Base-by-base conservation (phyloP, 1,140 invertebrate species). In the Hyphantria cunea region DNA sequence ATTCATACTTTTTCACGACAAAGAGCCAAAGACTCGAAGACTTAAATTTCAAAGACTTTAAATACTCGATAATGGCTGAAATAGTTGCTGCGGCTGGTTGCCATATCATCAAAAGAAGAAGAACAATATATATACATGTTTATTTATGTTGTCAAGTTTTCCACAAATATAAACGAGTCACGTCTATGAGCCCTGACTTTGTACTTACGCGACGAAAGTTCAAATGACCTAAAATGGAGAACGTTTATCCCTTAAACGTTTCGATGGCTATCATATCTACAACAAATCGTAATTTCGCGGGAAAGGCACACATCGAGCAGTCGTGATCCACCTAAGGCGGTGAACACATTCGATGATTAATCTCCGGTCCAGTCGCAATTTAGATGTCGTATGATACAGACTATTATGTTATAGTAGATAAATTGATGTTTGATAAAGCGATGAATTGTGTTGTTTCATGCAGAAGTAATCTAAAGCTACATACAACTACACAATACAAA, bases 171-270 rank as follows among this genome's bases (percentile, higher is more conserved):
- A 41, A 45, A 42, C 32, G 54, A 39, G 4, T 15, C 14, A 39
- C 33, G 33, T 31, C 14, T 49, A 39, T 39, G 54, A 58, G 9
- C 33, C 54, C 33, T 48, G 54, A 47, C 33, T 48, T 34, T 4
- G 31, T 45, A 37, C 32, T 25, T 39, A n/a, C 34, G 17, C 47
- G 15, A 39, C 37, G 55, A 58, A 58, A 58, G 45, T 33, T 12
- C n/a, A 58, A 58, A 55, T 34, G 32, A 58, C 33, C 33, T 58
- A 31, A 49, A 58, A 49, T 14, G 48, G 55, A 56, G 60, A 76
- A 67, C 70, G 64, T 69, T 74, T 73, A 73, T 70, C 69, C 74
- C 68, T 77, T 76, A 74, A 76, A 72, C 69, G 68, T 62, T 68
- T 17, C 65, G 73, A 75, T 75, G 68, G 70, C 65, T 48, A 67